Percentiles rank a stretch among this genome's conserved stretches.
Conservation (phyloP, 1,140 invertebrate species). For the Streblospio benedicti region DNA sequence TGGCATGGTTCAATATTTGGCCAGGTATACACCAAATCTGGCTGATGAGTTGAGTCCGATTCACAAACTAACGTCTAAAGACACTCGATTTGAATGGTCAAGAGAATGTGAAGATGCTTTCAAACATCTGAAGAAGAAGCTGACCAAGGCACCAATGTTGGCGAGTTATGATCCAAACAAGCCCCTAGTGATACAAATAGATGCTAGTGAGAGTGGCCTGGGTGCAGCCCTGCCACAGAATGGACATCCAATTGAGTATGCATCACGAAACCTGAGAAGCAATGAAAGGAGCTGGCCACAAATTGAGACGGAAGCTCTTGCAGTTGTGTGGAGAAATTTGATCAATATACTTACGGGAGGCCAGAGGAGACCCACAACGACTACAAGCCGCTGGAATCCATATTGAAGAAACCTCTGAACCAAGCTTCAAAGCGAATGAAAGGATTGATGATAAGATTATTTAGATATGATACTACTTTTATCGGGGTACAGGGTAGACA, state of each 20-base stretch:
- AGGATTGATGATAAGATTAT: conserved; percentile 44
- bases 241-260: conserved; percentile 44
- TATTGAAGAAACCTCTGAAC: conserved; percentile 42
- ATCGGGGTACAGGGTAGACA: too few relatives aligned
- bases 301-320: conserved; percentile 49
- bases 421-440: conserved; percentile 42
- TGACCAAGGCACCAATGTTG: conserved; percentile 22
- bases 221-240: conserved; percentile 47
- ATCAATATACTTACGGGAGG: conserved; percentile 38
- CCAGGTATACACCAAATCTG: conserved; percentile 20
- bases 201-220: conserved; percentile 34
- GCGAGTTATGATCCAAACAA: conserved; percentile 24
- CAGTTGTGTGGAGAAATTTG: conserved; percentile 47
- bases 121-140: conserved; percentile 22
- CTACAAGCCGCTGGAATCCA: conserved; percentile 39
- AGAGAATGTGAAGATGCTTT: conserved; percentile 15
- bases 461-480: conserved; percentile 45
- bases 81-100: conserved; percentile 7
- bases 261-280: conserved; percentile 40
- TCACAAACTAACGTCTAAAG: not conserved
- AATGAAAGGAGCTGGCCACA: conserved; percentile 47
- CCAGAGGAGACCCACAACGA: conserved; percentile 25
- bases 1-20: conserved; percentile 25
- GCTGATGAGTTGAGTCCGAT: not conserved
- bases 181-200: conserved; percentile 23